Evolutionary conservation across 2,113 vertebrate genomes (phyloP).

Genomic region (Lethenteron reissneri): DNA sequence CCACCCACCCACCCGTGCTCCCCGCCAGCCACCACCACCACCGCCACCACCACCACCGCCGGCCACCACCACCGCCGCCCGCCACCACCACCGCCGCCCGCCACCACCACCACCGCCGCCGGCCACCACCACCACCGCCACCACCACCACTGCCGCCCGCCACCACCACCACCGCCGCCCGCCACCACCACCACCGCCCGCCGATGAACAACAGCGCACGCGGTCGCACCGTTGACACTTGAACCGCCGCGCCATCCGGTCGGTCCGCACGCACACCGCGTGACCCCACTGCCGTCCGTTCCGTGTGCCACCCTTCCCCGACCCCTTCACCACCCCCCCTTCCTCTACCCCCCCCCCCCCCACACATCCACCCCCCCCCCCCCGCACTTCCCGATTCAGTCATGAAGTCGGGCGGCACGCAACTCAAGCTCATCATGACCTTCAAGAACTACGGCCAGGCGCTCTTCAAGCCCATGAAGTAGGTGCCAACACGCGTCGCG

Average conservation of each 20-base stretch:
- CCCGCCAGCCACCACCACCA: neutral
- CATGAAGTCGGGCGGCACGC: conserved; percentile 96
- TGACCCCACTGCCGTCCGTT: neutral
- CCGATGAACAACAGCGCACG: too few relatives aligned
- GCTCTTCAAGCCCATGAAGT: conserved; percentile 98
- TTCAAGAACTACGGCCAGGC: conserved; percentile 98
- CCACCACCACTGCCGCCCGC: too few relatives aligned
- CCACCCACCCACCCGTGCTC: neutral
- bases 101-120: too few relatives aligned
- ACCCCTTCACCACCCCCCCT: neutral
- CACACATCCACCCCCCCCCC: too few relatives aligned
- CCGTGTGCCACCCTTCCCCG: neutral
- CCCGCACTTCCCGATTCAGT: conserved; percentile 25
- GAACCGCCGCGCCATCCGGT: too few relatives aligned
- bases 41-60: neutral
- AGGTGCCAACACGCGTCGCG: conserved; percentile 20
- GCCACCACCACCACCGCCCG: neutral
- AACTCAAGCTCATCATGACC: conserved; percentile 96
- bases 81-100: too few relatives aligned
- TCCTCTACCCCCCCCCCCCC: neutral
- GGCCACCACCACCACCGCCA: too few relatives aligned
- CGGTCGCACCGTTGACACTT: too few relatives aligned
- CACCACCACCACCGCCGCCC: neutral
- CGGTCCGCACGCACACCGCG: neutral
- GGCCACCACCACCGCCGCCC: too few relatives aligned